A percentile compares a stretch with the other conserved stretches of the same genome.
Conservation (phyloP, 2,888 invertebrate genomes). For the Dasysyrphus tricinctus region DNA sequence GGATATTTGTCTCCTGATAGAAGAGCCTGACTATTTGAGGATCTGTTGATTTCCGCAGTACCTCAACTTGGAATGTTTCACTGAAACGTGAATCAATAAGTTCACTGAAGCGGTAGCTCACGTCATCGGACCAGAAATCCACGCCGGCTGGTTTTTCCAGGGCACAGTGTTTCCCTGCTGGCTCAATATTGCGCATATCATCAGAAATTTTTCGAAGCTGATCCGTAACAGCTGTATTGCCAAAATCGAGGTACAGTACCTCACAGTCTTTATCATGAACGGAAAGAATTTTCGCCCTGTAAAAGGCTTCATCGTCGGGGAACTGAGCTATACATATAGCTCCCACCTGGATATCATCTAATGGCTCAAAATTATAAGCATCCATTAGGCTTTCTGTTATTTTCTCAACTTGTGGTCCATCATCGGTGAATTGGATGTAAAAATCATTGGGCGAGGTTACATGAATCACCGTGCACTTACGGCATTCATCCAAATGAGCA, state of each 20-base stretch:
- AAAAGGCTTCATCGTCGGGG: conserved; percentile 93
- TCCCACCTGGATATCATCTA: conserved; percentile 82
- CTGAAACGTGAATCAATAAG: conserved; percentile 87
- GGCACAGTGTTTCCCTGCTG: conserved; percentile 86
- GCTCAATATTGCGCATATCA: conserved; percentile 85
- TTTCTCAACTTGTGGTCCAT: conserved; percentile 79
- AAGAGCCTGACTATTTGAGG: conserved; percentile 80
- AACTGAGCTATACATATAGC: conserved; percentile 91
- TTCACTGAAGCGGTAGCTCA: conserved; percentile 87
- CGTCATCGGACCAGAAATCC: conserved; percentile 86
- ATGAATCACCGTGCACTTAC: conserved; percentile 87
- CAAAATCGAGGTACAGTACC: conserved; percentile 90
- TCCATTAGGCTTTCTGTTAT: conserved; percentile 81
- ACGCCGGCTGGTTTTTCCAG: conserved; percentile 83
- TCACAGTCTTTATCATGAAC: conserved; percentile 89
- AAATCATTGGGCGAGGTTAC: conserved; percentile 89
- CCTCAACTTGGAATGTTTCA: conserved; percentile 82
- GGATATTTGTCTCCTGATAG: conserved; percentile 81
- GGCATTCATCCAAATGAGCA: conserved; percentile 82
- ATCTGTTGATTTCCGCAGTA: conserved; percentile 65
- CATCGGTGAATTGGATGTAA: conserved; percentile 87
- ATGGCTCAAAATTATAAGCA: conserved; percentile 78
- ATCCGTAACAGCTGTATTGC: conserved; percentile 86
- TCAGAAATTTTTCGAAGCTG: conserved; percentile 86
- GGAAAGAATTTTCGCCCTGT: conserved; percentile 93